A percentile compares a stretch with the other conserved stretches of the same genome.
phyloP scores from a whole-genome alignment of 1,140 invertebrate species.

The Megalonaias nervosa region DNA sequence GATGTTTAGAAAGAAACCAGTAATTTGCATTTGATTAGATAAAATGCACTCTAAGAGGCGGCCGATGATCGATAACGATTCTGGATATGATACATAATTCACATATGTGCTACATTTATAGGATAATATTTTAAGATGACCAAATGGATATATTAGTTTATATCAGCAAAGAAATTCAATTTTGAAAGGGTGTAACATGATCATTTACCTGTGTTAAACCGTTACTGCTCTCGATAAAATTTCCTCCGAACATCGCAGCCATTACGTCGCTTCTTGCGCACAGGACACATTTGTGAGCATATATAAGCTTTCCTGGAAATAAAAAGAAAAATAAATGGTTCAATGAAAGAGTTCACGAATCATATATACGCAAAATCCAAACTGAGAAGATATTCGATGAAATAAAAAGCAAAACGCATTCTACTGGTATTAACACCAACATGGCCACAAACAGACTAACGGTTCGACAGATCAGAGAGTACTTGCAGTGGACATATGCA shows the following conservation, averaged over 20 bases:
- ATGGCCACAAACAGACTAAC: not conserved
- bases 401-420: not conserved
- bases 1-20: no score
- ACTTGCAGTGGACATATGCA: no score
- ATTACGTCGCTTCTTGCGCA: conserved; percentile 58
- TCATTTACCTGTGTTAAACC: conserved; percentile 41
- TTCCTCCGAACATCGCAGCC: conserved; percentile 63
- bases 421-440: not conserved
- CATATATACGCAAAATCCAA: not conserved
- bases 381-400: not conserved
- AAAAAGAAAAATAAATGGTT: not conserved
- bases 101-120: not conserved
- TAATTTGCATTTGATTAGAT: no score
- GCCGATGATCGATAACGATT: not conserved
- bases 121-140: not conserved
- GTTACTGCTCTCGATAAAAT: conserved; percentile 50
- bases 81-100: not conserved
- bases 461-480: no score
- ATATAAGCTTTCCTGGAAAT: conserved; percentile 50
- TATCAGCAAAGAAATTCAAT: not conserved
- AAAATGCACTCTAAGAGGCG: not conserved
- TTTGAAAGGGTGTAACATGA: not conserved
- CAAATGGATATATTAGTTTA: not conserved
- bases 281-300: conserved; percentile 56
- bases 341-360: no score